Evolutionary conservation across 2,888 invertebrate species (phyloP), one percentile per base, ranked within the genome.

Genomic region (Chesias legatella): DNA sequence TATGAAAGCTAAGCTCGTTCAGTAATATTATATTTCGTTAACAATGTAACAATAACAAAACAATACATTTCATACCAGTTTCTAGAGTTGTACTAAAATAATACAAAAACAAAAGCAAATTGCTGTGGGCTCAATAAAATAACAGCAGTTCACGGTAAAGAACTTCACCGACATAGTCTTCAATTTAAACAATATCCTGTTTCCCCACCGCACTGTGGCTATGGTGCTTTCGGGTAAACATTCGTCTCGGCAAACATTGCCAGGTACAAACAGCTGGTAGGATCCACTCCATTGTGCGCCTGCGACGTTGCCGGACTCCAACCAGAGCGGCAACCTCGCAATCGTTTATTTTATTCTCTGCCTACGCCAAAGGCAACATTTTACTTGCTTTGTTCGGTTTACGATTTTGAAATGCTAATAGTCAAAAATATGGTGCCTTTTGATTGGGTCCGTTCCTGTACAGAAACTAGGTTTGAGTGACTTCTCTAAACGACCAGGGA

Each of bases 241-340:
- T 57, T 49, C 52, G 58, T 60, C 62, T 62, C 53, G 41, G 67
- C 61, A 77, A 79, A 78, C 73, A 76, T 25, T 48, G 60, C 57
- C 79, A 79, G 82, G 79, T 81, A 77, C 73, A 67, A 74, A 72
- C 81, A 80, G 79, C 75, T 79, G 80, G 70, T 60, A 50, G 63
- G 62, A 50, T 56, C 57, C 53, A 49, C 40, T 5, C 62, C 52
- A 68, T 73, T 75, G 74, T 73, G 73, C 70, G 69, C 69, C 56
- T 54, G 73, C 72, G 69, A 62, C 70, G 65, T 48, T 45, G 42
- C 46, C 52, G 33, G 32, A 34, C 31, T 30, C 43, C 34, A 28
- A 30, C 9, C 71, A 64, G 76, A 76, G 66, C 75, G 80, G 78
- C 81, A 82, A 81, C 79, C 68, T 67, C 74, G 79, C 74, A 41